Evolutionary conservation across 2,113 vertebrate species (phyloP), one percentile per base, ranked within the genome.

Genomic region (Crotalus tigris): DNA sequence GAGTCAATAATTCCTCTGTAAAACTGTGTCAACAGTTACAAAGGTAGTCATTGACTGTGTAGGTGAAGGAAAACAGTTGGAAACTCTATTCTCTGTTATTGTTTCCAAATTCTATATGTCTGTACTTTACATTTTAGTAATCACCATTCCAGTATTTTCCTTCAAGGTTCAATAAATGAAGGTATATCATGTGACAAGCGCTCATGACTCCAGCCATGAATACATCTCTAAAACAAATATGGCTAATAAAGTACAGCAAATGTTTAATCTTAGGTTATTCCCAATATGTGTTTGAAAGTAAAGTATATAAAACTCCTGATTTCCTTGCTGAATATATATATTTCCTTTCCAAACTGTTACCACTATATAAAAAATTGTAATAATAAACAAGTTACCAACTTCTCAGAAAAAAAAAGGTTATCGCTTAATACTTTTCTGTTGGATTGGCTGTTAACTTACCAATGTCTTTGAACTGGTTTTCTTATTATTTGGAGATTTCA

Each of bases 401-500:
- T 89, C 58, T 86, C 89, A 15, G 29, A 39, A 3, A 87, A 75
- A 58, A 55, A 55, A 23, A 1, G 75, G 26, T 46, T 69, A 61
- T 53, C 44, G 26, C 49, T 44, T 89, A 85, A 51, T 55, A 29
- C 15, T 29, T 89, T n/a, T 85, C 49, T 51, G 49, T 58, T 29
- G 54, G 88, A 59, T 54, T 85, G 61, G 53, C 46, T 54, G 46
- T 46, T 51, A 64, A 88, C 46, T 64, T 64, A 90, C 69, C 21
- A 33, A 51, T 33, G 54, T 29, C 23, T 90, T 55, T 89, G 61
- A 26, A 75, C 53, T 46, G 12, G 46, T 26, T 58, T 90, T 89
- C 81, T 92, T 90, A 92, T 92, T 94, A 92, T 26, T 29, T 75
- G 8, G 58, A 92, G 88, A 92, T 55, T 87, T 92, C 57, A 61